Base-by-base conservation (phyloP, 2,113 vertebrate species). In the Ramphastos sulfuratus region DNA sequence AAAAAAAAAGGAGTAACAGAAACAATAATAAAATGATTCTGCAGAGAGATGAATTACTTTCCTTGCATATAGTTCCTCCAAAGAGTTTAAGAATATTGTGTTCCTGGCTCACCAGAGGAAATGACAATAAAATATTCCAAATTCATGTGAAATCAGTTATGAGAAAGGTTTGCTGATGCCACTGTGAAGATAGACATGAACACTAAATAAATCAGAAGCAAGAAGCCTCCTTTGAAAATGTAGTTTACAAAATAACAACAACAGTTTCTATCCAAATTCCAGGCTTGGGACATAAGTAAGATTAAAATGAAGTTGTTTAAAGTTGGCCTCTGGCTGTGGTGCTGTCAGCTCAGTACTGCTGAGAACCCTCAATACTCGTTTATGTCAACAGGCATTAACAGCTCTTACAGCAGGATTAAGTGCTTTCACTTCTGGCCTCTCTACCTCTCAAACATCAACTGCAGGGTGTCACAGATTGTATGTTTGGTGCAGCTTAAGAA, bases 381-480 rank as follows among this genome's bases (percentile, higher is more conserved):
- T 33, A 50, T 65, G 81, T 89, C 94, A 95, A n/a, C n/a, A 58
- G 71, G 78, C 79, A 82, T 59, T 48, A 80, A 69, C 64, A 71
- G 90, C 1, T 79, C 82, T 85, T 20, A 61, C n/a, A 14, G 82
- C 6, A 82, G 92, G 67, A 92, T 77, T 70, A 87, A 63, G 27
- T 4, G 85, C 85, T 85, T 87, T 76, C 82, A 28, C 67, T 82
- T 31, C 56, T 82, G 82, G 44, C 33, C 82, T 35, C 90, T 85
- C n/a, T 3, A 73, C 82, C 64, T 59, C 12, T 31, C 64, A 55
- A 35, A 46, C 31, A 70, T 6, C 60, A 35, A 70, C 55, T 0
- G 19, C 35, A 48, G 37, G 35, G 44, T 42, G 42, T 37, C 23
- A 14, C 5, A 87, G 74, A 42, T 2, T 3, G 13, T 24, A 2